Base-by-base conservation (phyloP, 2,113 vertebrate species). In the Anolis carolinensis region DNA sequence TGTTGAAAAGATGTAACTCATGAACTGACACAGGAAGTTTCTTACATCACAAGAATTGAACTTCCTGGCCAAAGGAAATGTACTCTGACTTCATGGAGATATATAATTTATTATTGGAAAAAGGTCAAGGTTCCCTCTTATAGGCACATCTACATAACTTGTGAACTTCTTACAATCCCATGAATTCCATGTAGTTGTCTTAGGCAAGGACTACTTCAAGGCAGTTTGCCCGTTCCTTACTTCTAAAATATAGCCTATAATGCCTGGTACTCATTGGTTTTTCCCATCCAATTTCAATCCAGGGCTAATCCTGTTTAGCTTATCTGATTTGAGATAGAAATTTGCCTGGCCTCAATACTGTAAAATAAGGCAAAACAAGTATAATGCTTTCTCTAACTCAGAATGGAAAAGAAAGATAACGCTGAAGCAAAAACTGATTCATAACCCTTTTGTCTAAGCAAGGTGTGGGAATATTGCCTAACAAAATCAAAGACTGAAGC, bases 31-130 rank as follows among this genome's bases (percentile, higher is more conserved):
- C n/a, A n/a, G 59, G 74, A 59, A 86, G 67, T 84, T 7, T 21
- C 36, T 55, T 84, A 89, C 65, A 72, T 55, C 55, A 68, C 34
- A 44, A 14, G 4, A 3, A 18, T 27, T 76, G 83, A 90, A 82
- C 10, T 10, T 20, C 83, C 44, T 25, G 2, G 7, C 30, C 25
- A 76, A 23, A 86, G 16, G 75, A 75, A 70, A 65, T 44, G 11
- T 44, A 25, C 34, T 73, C 32, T 44, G 0, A 27, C 11, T 13
- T 48, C 27, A 18, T 62, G 8, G 48, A 59, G 13, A 63, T 74
- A 27, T 11, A 74, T 8, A 74, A 62, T 74, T 50, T 70, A 32
- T 14, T 50, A 18, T 59, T 59, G 18, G 2, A 55, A 14, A 10
- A 8, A 14, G 10, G 52, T 55, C 52, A 7, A 9, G 52, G 8